Base-by-base conservation (phyloP, 2,113 vertebrate genomes). In the Acrocephalus kingi region DNA sequence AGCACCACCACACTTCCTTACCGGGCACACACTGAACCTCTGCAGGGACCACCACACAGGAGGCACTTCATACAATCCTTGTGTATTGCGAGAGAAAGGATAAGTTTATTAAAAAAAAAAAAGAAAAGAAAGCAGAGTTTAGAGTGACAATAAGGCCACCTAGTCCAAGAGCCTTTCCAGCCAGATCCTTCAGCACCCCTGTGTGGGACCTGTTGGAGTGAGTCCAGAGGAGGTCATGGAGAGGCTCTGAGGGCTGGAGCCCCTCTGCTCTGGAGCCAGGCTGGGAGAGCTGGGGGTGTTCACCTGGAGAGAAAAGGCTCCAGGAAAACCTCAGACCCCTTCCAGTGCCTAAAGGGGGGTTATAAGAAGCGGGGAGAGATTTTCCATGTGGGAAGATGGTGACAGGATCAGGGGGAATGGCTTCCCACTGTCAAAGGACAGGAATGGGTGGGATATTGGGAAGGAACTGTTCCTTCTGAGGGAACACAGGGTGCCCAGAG, bases 261-360 rank as follows among this genome's bases (percentile, higher is more conserved):
- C 28, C n/a, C 46, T 48, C 54, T 82, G 69, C 46, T 25, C 54
- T 75, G 78, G 20, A 83, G 55, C 6, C 71, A 69, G 49, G 25
- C 72, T 84, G 72, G 49, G 4, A 90, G 25, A 83, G 48, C 72
- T 76, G 48, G 21, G n/a, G 30, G 14, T 22, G 41, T 0, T 62
- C 71, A 49, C 6, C 25, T 69, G 71, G 41, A 76, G 13, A 48
- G 0, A 7, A 54, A 15, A 54, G 39, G 62, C 3, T 55, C 62
- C 8, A 13, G 46, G 24, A 7, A 61, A 0, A 82, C 0, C 69
- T 75, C 7, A 61, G n/a, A 68, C 19, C 19, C 75, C 69, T 67
- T 0, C 0, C 39, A 67, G 46, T 0, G 23, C 33, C 19, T 74
- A 5, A 66, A 59, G 20, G 2, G 23, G 11, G 11, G 1, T 24